Evolutionary conservation across 2,888 invertebrate genomes (phyloP).

Genomic region (Harpalus rubripes): DNA sequence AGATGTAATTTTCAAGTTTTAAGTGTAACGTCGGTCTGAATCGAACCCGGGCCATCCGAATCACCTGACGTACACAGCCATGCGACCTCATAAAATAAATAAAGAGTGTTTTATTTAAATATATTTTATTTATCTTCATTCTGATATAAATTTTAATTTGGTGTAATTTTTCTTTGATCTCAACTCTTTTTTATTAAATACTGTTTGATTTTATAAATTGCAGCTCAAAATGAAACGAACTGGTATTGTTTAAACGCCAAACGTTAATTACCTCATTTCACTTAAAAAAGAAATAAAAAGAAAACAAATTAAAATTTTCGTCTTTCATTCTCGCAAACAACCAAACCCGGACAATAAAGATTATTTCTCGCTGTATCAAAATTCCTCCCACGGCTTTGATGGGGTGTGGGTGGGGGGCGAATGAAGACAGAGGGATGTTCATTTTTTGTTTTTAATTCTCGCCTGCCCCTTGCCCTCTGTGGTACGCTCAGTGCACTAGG

Average conservation of each 20-base stretch:
- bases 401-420: slow-evolving; percentile 55
- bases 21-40: too few relatives aligned
- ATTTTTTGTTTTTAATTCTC: slow-evolving; percentile 75
- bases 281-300: slow-evolving; percentile 57
- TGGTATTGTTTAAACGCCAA: slow-evolving; percentile 45
- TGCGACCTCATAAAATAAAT: too few relatives aligned
- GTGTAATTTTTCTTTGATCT: background rate
- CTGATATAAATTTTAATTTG: slow-evolving; percentile 5
- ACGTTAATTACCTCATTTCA: slow-evolving; percentile 49
- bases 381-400: slow-evolving; percentile 65
- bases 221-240: slow-evolving; percentile 8
- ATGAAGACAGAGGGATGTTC: slow-evolving; percentile 69
- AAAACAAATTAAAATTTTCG: slow-evolving; percentile 57
- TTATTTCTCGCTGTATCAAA: slow-evolving; percentile 62
- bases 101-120: background rate
- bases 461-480: slow-evolving; percentile 70
- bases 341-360: slow-evolving; percentile 64
- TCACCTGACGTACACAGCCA: too few relatives aligned
- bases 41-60: too few relatives aligned
- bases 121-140: background rate
- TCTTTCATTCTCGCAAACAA: slow-evolving; percentile 54
- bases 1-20: too few relatives aligned
- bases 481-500: slow-evolving; percentile 61
- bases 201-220: slow-evolving; percentile 34
- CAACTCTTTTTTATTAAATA: slow-evolving; percentile 4